Percentiles rank a stretch among this genome's conserved stretches.
phyloP scores from a whole-genome alignment of 2,113 vertebrate genomes.

The Chroicocephalus ridibundus region DNA sequence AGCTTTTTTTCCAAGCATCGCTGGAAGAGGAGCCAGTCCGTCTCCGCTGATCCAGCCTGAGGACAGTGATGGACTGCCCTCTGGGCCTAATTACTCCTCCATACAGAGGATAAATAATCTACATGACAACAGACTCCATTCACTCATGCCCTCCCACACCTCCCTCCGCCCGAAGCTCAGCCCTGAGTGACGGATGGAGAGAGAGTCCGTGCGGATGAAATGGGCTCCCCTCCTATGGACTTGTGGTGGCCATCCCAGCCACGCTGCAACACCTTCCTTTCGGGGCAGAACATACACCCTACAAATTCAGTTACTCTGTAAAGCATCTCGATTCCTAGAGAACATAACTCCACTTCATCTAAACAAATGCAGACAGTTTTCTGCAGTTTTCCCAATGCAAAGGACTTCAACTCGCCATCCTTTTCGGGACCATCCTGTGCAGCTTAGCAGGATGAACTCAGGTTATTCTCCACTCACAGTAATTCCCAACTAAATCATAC shows the following conservation, averaged over 20 bases:
- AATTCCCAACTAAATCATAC: neutral
- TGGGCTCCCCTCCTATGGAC: neutral
- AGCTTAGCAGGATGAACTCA: neutral
- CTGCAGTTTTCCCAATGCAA: neutral
- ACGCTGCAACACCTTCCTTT: neutral
- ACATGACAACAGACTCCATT: constrained; percentile 56
- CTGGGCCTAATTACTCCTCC: constrained; percentile 50
- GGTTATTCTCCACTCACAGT: neutral
- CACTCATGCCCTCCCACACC: constrained; percentile 10
- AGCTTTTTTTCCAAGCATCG: neutral
- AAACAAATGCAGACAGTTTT: neutral
- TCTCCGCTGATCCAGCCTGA: neutral
- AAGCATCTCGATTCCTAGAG: neutral
- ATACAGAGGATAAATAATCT: constrained; percentile 56
- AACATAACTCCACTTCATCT: neutral
- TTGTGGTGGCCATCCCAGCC: neutral
- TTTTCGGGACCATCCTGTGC: neutral
- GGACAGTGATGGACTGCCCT: constrained; percentile 63
- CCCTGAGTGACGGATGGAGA: constrained; percentile 1
- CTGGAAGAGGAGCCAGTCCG: constrained; percentile 45
- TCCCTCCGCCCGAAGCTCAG: neutral
- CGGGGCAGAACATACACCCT: neutral
- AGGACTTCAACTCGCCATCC: neutral
- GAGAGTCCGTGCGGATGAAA: neutral
- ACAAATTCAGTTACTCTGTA: neutral